A percentile compares a stretch with the other conserved stretches of the same genome.
Evolutionary conservation across 2,797 vertebrate genomes (phyloP).

Genomic region (Calcarius lapponicus): DNA sequence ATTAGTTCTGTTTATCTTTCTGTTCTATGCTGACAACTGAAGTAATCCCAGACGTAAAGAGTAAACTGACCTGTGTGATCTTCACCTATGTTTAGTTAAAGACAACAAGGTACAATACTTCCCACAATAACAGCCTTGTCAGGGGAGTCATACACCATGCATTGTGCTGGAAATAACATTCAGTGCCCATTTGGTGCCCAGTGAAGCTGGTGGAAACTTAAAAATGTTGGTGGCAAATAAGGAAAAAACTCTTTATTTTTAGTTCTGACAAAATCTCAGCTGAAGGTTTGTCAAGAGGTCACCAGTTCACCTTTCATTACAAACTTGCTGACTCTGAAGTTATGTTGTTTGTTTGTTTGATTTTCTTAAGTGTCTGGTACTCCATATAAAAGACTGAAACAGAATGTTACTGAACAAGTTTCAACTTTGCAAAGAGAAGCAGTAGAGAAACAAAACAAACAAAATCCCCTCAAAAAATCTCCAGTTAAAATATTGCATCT

Average conservation of each 20-base stretch:
- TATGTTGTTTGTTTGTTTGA: neutral
- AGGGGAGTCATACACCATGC: neutral
- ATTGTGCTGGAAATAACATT: neutral
- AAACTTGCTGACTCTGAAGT: neutral
- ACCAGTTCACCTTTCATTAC: neutral
- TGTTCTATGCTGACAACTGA: neutral
- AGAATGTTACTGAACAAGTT: neutral
- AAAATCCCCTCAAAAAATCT: neutral
- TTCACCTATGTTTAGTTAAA: conserved; percentile 38
- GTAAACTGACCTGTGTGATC: neutral
- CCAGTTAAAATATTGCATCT: neutral
- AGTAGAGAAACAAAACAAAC: neutral
- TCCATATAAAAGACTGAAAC: neutral
- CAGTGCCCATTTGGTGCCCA: neutral
- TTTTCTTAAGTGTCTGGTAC: neutral
- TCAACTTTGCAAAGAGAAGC: neutral
- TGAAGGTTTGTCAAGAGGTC: neutral
- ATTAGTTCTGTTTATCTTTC: conserved; percentile 22
- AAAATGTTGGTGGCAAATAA: neutral
- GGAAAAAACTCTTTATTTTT: neutral
- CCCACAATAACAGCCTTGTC: neutral
- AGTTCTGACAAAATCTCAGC: neutral
- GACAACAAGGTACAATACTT: neutral
- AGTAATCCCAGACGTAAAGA: neutral
- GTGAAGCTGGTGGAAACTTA: neutral